Evolutionary conservation across 2,888 invertebrate genomes (phyloP).

Genomic region (Andricus quercusramuli): DNA sequence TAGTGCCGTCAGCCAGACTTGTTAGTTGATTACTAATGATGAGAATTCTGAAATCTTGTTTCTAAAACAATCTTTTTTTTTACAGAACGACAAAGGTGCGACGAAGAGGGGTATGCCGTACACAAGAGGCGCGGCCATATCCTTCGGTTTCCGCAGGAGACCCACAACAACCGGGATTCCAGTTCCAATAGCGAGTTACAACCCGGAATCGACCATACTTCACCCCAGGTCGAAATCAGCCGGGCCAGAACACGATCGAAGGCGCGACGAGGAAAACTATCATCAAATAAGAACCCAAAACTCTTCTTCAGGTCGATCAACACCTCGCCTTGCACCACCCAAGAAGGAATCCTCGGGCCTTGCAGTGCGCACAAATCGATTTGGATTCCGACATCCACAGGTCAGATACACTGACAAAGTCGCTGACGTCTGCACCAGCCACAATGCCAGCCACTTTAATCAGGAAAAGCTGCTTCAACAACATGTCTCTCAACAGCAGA

Average conservation of each 20-base stretch:
- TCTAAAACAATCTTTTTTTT: conserved; percentile 40
- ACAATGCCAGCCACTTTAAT: conserved; percentile 79
- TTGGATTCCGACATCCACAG: conserved; percentile 86
- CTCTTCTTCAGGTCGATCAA: conserved; percentile 82
- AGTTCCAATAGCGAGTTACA: conserved; percentile 66
- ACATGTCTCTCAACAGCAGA: conserved; percentile 59
- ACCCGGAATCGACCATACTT: conserved; percentile 65
- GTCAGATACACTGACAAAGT: conserved; percentile 85
- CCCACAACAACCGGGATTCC: conserved; percentile 80
- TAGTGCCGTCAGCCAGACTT: neutral
- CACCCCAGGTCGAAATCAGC: conserved; percentile 79
- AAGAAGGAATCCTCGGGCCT: conserved; percentile 84
- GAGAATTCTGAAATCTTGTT: neutral
- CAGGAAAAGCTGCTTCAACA: conserved; percentile 77
- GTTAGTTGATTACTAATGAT: neutral
- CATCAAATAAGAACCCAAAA: conserved; percentile 69
- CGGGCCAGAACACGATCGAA: conserved; percentile 78
- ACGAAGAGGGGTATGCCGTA: conserved; percentile 81
- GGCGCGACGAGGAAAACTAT: conserved; percentile 77
- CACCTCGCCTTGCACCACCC: conserved; percentile 84
- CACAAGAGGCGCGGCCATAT: conserved; percentile 88
- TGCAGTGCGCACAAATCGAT: conserved; percentile 84
- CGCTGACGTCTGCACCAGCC: conserved; percentile 81
- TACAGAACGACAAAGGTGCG: conserved; percentile 83
- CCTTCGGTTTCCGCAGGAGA: conserved; percentile 90